These are phyloP conservation scores for Terebella lapidaria DNA, from an alignment of 2,888 invertebrate genomes.

Conservation along the genomic window DNA sequence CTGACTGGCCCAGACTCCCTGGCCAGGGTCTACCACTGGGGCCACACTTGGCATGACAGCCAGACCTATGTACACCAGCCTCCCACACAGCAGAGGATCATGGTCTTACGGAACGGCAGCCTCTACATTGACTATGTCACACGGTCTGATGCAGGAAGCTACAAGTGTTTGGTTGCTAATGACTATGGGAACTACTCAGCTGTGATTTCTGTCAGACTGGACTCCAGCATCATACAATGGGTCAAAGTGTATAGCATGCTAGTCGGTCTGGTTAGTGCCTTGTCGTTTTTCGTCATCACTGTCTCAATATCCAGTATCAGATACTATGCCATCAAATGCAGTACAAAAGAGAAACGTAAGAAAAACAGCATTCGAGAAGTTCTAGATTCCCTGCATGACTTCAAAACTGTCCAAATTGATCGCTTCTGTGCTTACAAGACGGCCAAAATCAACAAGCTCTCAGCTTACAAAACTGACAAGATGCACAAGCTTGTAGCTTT, in stretches of 20 bases:
- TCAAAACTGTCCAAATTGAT: conserved; percentile 38
- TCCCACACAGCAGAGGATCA: conserved; percentile 56
- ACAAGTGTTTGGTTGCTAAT: conserved; percentile 81
- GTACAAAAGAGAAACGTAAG: conserved; percentile 49
- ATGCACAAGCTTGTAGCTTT: conserved; percentile 41
- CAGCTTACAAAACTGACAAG: conserved; percentile 43
- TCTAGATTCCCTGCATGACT: conserved; percentile 66
- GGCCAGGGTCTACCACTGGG: conserved; percentile 27
- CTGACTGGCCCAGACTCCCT: conserved; percentile 28
- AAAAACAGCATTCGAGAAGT: conserved; percentile 77
- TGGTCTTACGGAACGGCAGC: conserved; percentile 72
- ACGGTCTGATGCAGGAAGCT: conserved; percentile 69
- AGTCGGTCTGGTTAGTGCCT: conserved; percentile 75
- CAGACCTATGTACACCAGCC: conserved; percentile 20
- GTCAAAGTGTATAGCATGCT: conserved; percentile 79
- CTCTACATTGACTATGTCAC: conserved; percentile 67
- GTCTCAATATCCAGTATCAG: conserved; percentile 73
- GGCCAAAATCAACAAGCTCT: conserved; percentile 38
- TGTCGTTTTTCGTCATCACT: conserved; percentile 73
- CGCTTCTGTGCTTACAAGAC: conserved; percentile 43
- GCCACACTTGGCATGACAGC: conserved; percentile 34
- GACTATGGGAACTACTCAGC: conserved; percentile 74
- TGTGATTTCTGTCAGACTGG: conserved; percentile 64
- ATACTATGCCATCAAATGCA: conserved; percentile 66
- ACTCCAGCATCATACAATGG: conserved; percentile 77